phyloP scores from a whole-genome alignment of 2,888 invertebrate genomes.

The Taenaris catops region DNA sequence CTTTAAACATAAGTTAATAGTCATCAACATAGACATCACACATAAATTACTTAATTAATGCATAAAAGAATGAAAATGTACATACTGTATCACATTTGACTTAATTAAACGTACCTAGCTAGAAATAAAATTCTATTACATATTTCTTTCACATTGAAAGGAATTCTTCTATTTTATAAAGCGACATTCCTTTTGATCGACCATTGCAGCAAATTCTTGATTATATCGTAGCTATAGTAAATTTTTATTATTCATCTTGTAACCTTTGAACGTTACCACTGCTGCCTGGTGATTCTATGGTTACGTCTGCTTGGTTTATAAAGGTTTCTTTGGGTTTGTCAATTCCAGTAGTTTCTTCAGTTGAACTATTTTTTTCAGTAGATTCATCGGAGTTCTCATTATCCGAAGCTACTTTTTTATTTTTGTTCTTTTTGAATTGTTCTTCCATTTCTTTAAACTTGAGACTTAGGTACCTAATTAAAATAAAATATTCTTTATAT shows the following conservation, averaged over 20 bases:
- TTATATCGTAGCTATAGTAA: too few relatives aligned
- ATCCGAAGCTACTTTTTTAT: slow-evolving; percentile 48
- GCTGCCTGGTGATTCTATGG: slow-evolving; percentile 54
- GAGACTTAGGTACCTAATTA: slow-evolving; percentile 87
- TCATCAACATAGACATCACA: slow-evolving; percentile 11
- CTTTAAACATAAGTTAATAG: slow-evolving; percentile 10
- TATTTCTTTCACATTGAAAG: too few relatives aligned
- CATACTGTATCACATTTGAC: slow-evolving; percentile 5
- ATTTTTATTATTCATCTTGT: slow-evolving; percentile 32
- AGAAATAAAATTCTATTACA: too few relatives aligned
- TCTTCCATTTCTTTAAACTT: slow-evolving; percentile 94
- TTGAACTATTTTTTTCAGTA: slow-evolving; percentile 27
- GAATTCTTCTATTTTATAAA: too few relatives aligned
- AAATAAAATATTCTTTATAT: too few relatives aligned
- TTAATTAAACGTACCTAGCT: too few relatives aligned
- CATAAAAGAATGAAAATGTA: slow-evolving; percentile 1
- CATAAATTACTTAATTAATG: slow-evolving; percentile 11
- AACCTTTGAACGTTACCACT: slow-evolving; percentile 66
- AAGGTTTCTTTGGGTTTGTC: slow-evolving; percentile 29
- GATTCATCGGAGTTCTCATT: slow-evolving; percentile 27
- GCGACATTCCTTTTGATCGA: too few relatives aligned
- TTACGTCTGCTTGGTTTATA: slow-evolving; percentile 53
- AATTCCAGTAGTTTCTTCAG: slow-evolving; percentile 23
- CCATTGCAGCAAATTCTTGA: too few relatives aligned
- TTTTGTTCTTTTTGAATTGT: slow-evolving; percentile 85